Conservation (phyloP, 2,797 vertebrate genomes). For the Apodemus agrarius region DNA sequence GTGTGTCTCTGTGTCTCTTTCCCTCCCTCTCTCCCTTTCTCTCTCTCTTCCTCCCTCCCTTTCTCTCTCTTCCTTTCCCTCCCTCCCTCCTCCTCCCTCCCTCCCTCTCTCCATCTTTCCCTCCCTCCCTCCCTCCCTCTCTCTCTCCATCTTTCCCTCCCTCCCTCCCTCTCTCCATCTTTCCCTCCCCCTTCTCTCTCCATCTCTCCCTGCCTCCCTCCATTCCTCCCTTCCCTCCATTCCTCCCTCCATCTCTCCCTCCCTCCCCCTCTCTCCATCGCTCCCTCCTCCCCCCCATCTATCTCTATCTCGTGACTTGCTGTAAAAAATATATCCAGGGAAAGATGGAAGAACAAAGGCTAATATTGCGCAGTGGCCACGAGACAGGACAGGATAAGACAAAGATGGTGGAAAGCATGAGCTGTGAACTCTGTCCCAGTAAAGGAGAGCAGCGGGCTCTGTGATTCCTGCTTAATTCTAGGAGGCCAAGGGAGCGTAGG, state of each 20-base stretch:
- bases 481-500: neutral
- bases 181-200: too few species aligned
- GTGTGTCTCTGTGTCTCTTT: neutral
- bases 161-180: accelerated
- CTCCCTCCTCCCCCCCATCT: neutral
- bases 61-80: neutral
- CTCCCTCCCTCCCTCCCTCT: accelerated
- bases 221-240: neutral
- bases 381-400: neutral
- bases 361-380: accelerated
- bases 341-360: neutral
- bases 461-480: neutral
- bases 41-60: neutral
- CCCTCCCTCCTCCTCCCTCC: accelerated
- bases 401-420: neutral
- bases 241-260: neutral
- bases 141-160: accelerated
- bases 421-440: neutral
- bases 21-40: too few species aligned
- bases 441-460: neutral
- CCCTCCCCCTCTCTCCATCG: accelerated
- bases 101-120: accelerated
- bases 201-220: too few species aligned
- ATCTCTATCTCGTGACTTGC: neutral
- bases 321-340: neutral